A percentile compares a stretch with the other conserved stretches of the same genome.
These are phyloP conservation scores for Macaria notata DNA, from an alignment of 2,888 invertebrate genomes.

Conservation along the genomic window DNA sequence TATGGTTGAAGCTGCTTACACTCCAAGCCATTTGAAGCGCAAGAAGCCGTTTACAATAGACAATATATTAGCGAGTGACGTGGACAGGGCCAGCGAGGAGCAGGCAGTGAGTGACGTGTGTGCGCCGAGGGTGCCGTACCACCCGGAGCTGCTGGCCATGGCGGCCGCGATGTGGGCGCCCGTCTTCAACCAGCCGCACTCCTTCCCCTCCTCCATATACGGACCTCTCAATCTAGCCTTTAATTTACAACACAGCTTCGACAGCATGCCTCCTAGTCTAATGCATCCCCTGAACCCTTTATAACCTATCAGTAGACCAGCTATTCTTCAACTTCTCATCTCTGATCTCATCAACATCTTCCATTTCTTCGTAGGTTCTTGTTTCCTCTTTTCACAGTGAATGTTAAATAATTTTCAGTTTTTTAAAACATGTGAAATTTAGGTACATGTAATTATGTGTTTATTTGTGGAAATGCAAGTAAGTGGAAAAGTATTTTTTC, in stretches of 20 bases:
- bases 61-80: conserved; percentile 89
- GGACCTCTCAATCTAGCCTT: conserved; percentile 43
- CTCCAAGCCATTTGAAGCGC: conserved; percentile 54
- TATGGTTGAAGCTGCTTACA: conserved; percentile 27
- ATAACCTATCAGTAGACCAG: conserved; percentile 3
- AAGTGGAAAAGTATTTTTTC: too few relatives aligned
- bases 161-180: conserved; percentile 52
- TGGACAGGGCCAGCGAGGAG: conserved; percentile 47
- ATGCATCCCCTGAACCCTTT: conserved; percentile 28
- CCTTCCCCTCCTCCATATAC: conserved; percentile 27
- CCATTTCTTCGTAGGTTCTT: too few relatives aligned
- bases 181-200: conserved; percentile 40
- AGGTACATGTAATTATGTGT: too few relatives aligned
- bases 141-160: conserved; percentile 49
- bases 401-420: too few relatives aligned
- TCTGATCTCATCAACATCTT: not conserved
- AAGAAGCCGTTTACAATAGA: conserved; percentile 92
- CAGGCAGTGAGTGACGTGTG: conserved; percentile 43
- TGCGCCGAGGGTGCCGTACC: conserved; percentile 33
- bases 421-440: too few relatives aligned
- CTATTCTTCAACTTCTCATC: conserved; percentile 1
- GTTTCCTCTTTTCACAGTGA: too few relatives aligned
- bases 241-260: conserved; percentile 42
- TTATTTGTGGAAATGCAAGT: too few relatives aligned
- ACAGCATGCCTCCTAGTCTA: conserved; percentile 36